Percentiles rank a stretch among this genome's conserved stretches.
Conservation (phyloP, 1,140 invertebrate species). For the Trichomalopsis sarcophagae region DNA sequence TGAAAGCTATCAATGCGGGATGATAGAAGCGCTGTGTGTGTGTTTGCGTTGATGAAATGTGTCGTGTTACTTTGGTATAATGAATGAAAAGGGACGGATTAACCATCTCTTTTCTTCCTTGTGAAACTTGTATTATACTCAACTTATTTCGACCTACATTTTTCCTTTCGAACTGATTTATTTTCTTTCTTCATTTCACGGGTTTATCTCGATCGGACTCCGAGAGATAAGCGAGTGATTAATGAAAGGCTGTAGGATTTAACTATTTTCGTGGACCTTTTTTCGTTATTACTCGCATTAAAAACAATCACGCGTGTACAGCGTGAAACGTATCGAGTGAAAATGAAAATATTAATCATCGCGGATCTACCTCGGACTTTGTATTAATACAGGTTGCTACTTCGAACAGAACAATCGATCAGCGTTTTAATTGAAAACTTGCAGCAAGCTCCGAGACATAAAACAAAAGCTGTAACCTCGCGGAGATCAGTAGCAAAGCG, state of each 20-base stretch:
- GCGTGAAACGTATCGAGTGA: background rate
- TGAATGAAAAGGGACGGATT: background rate
- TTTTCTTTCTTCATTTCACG: background rate
- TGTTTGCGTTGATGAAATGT: background rate
- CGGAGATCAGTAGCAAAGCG: background rate
- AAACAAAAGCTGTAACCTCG: background rate
- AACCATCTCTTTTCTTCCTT: background rate
- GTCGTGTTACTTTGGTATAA: background rate
- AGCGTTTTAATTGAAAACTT: constrained; percentile 1
- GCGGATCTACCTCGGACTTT: background rate
- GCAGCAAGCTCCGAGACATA: background rate
- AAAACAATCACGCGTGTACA: background rate
- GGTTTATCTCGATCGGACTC: background rate
- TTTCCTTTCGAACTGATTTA: background rate
- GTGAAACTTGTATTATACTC: no score
- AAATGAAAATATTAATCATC: background rate
- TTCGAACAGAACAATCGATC: background rate
- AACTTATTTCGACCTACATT: background rate
- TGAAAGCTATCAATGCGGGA: background rate
- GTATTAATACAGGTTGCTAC: background rate
- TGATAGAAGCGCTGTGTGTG: background rate
- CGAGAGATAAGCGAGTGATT: background rate
- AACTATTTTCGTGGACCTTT: background rate
- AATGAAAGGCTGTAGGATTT: background rate
- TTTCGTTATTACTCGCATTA: background rate